phyloP scores from a whole-genome alignment of 2,797 vertebrate species.

The Eleutherodactylus coqui region DNA sequence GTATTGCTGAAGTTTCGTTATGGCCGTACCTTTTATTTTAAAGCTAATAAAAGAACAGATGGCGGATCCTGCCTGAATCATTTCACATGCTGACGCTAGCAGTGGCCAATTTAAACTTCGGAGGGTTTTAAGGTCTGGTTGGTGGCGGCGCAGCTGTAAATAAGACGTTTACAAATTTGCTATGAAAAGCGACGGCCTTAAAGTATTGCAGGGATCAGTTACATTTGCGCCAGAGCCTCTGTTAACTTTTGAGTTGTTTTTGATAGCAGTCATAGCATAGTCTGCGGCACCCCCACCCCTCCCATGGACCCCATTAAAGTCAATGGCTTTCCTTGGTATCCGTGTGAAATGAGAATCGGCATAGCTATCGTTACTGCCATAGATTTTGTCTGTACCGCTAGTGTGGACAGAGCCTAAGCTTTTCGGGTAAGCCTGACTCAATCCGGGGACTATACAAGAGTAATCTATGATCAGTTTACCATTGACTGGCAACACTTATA shows the following conservation, averaged over 20 bases:
- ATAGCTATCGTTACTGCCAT: too few species aligned
- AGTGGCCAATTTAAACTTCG: not conserved
- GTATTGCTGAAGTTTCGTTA: constrained; percentile 22
- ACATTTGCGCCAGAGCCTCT: too few species aligned
- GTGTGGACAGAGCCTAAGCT: too few species aligned
- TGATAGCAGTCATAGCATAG: not conserved
- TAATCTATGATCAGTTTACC: too few species aligned
- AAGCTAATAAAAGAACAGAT: constrained; percentile 33
- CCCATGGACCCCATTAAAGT: not conserved
- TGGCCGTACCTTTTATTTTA: constrained; percentile 25
- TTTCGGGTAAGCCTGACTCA: too few species aligned
- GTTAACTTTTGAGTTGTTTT: not conserved
- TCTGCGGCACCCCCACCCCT: not conserved
- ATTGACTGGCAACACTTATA: too few species aligned
- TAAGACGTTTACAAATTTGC: not conserved
- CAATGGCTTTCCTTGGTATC: not conserved
- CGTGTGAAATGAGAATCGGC: too few species aligned
- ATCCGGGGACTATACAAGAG: too few species aligned
- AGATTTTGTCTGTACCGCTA: too few species aligned
- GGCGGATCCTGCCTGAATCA: constrained; percentile 10
- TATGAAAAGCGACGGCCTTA: not conserved
- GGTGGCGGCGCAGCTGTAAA: not conserved
- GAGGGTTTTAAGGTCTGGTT: constrained; percentile 9
- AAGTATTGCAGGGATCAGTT: too few species aligned
- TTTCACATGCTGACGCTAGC: not conserved